Base-by-base conservation (phyloP, 2,888 invertebrate genomes). In the Habroteleia sp. region DNA sequence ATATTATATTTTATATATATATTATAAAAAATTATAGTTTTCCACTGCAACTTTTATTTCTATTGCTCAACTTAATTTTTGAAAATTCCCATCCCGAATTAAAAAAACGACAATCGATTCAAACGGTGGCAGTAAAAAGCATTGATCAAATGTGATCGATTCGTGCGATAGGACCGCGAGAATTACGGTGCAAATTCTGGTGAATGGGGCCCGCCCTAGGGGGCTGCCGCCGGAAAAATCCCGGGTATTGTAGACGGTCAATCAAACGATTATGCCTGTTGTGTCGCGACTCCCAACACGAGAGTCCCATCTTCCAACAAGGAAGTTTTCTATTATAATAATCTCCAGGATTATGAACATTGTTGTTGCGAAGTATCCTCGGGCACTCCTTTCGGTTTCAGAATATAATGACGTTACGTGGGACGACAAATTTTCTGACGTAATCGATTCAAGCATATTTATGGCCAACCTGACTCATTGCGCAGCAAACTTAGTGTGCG, bases 161-260 rank as follows among this genome's bases (percentile, higher is more conserved):
- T 44, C 17, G 6, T 3, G 1, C 17, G 58, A 69, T 69, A 63
- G 58, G 8, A 2, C 8, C 14, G 54, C 56, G 50, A 56, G 74
- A 74, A 74, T 74, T 74, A 74, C 68, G 63, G 48, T 74, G 68
- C 74, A 68, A 74, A 74, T 56, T 74, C 5, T 68, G 5, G 5
- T 54, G 74, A 74, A 68, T 68, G 62, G 54, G 3, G 1, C 5
- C 42, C 66, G 20, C 74, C 33, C 25, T 60, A 46, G 74, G 74
- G 48, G 66, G 63, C 41, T 23, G 23, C 16, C 20, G 13, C 33
- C 25, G 31, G 46, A 14, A 31, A 27, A 58, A 52, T 11, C 20
- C 54, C 39, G 8, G 1, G 35, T 33, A 73, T 73, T 73, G 46
- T 73, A 8, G 7, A 35, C 31, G 42, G 52, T 52, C 73, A 73